Base-by-base conservation (phyloP, 2,797 vertebrate species). In the Falco berigora region DNA sequence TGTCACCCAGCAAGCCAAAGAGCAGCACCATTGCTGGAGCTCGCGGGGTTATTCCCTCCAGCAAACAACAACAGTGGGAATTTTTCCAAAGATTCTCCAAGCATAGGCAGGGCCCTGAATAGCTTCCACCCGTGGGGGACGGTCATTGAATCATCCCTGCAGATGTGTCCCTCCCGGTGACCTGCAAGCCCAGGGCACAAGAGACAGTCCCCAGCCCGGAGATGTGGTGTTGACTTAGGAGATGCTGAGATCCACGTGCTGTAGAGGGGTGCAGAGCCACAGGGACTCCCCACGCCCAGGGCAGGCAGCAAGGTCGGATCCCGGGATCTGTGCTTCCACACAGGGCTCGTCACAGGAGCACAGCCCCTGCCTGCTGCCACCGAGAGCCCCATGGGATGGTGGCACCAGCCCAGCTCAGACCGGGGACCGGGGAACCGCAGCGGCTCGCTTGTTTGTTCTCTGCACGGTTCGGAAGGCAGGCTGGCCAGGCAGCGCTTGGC, bases 161-260 rank as follows among this genome's bases (percentile, higher is more conserved):
- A 44, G 79, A 24, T 36, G 23, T 13, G 34, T 46, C 56, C 34
- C 28, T 86, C 28, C 30, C 1, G 0, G 4, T 64, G 49, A 49
- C 47, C 62, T 49, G 32, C 8, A 1, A 72, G 68, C 66, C 53
- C 38, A 38, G 59, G 61, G 44, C 63, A 18, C 74, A 1, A 3
- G 34, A 79, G 44, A 21, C 42, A 10, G 9, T 19, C n/a, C 52
- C 58, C 25, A 15, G 4, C 7, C 3, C 0, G 2, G 28, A 25
- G 30, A 38, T 10, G 42, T 9, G n/a, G 20, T 10, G 40, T 34
- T 7, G 3, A 14, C 6, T 64, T 21, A 6, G 73, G 76, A 32
- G 64, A 6, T 1, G 0, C 78, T 4, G 4, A 3, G 18, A 2
- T 47, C 16, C 0, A 1, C 3, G 0, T 2, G 19, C 28, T 6